Evolutionary conservation across 64 coral and sea anemone genomes (phyloP).

Genomic region (Platygyra sinensis): DNA sequence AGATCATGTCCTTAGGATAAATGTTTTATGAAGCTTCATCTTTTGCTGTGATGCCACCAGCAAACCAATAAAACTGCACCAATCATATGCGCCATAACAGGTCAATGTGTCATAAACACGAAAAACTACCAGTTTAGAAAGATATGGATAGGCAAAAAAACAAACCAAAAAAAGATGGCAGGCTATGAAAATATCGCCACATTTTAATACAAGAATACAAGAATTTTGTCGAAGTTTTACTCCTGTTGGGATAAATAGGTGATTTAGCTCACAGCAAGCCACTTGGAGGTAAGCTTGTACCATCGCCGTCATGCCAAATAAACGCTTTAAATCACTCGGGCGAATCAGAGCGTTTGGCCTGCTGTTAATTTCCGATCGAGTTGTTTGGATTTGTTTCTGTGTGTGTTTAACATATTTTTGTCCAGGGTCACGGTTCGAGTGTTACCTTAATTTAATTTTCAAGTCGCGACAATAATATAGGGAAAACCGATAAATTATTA

Average conservation of each 20-base stretch:
- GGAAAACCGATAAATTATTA: neutral
- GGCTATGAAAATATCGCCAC: neutral
- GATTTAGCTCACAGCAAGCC: neutral
- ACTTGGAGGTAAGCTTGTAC: neutral
- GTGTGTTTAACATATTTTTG: conserved; percentile 22
- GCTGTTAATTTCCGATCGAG: neutral
- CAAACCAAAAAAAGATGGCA: neutral
- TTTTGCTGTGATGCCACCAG: conserved; percentile 26
- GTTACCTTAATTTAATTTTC: conserved; percentile 1
- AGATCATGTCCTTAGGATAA: neutral
- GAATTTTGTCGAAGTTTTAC: neutral
- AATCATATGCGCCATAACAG: neutral
- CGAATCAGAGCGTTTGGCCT: neutral
- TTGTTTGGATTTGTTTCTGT: conserved; percentile 19
- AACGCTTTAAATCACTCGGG: neutral
- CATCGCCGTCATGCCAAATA: neutral
- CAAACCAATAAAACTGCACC: conserved; percentile 10
- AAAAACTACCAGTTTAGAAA: conserved; percentile 9
- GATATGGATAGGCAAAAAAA: neutral
- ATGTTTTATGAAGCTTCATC: conserved; percentile 15
- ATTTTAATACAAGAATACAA: neutral
- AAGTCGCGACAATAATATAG: neutral
- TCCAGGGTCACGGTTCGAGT: neutral
- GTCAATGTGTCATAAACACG: conserved; percentile 16
- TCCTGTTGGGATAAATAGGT: neutral